Evolutionary conservation across 2,888 invertebrate genomes (phyloP).

Genomic region (Vanessa cardui): DNA sequence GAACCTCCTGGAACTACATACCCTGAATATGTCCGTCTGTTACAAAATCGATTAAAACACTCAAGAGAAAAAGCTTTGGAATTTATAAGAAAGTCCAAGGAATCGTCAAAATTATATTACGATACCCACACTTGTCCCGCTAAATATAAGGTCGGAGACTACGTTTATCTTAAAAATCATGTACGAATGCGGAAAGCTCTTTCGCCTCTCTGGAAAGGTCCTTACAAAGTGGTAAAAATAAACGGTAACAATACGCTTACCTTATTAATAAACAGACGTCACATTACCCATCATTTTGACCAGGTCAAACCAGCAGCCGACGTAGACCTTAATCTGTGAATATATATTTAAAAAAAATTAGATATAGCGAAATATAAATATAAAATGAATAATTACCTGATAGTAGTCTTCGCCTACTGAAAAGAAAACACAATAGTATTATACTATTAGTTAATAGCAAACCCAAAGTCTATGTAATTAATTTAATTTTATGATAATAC

Average conservation of each 20-base stretch:
- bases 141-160: constrained; percentile 40
- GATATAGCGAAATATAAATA: no score
- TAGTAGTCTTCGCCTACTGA: no score
- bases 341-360: no score
- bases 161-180: constrained; percentile 42
- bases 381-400: constrained; percentile 1
- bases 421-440: no score
- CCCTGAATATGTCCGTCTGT: constrained; percentile 22
- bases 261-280: constrained; percentile 40
- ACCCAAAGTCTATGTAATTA: no score
- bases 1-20: constrained; percentile 8
- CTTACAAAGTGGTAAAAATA: constrained; percentile 44
- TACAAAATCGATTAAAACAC: constrained; percentile 15
- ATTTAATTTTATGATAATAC: no score
- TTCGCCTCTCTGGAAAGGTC: constrained; percentile 45
- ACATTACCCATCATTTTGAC: constrained; percentile 40
- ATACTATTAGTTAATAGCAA: no score
- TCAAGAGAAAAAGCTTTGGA: constrained; percentile 20
- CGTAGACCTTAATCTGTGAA: no score
- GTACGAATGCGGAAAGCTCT: constrained; percentile 40
- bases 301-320: constrained; percentile 29
- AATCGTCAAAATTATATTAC: no score
- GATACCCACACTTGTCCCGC: constrained; percentile 7
- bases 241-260: constrained; percentile 41
- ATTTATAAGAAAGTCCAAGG: not conserved